Evolutionary conservation across 2,888 invertebrate species (phyloP).

Genomic region (Amphimallon solstitiale): DNA sequence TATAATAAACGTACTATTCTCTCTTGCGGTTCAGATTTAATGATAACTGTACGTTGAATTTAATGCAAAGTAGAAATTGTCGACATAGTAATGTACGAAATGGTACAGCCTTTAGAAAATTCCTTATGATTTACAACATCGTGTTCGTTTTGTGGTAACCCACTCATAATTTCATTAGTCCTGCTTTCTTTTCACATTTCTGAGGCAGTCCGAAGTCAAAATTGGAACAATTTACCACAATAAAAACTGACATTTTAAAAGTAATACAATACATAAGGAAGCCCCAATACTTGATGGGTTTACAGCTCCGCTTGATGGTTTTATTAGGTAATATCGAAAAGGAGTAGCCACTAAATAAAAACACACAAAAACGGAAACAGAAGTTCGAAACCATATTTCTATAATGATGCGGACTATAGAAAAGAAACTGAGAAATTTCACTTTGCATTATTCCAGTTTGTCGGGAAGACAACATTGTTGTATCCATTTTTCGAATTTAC

Average conservation of each 20-base stretch:
- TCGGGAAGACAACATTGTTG: not conserved
- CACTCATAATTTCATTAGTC: constrained; percentile 10
- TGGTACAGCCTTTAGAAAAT: no score
- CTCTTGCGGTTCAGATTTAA: no score
- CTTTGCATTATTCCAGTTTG: no score
- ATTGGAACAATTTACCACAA: not conserved
- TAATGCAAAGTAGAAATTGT: no score
- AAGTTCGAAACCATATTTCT: no score
- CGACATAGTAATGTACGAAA: no score
- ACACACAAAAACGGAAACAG: no score
- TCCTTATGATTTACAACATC: constrained; percentile 5
- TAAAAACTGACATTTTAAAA: constrained; percentile 1
- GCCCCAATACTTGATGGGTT: not conserved
- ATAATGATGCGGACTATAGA: no score
- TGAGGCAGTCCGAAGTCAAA: constrained; percentile 2
- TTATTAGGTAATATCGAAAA: not conserved
- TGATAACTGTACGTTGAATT: no score
- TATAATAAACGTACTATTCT: no score
- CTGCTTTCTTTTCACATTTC: constrained; percentile 20
- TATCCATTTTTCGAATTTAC: constrained; percentile 14
- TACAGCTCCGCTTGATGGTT: constrained; percentile 4
- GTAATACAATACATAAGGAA: constrained; percentile 3
- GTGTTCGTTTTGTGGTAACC: constrained; percentile 2
- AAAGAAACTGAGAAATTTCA: no score
- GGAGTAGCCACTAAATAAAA: no score